Evolutionary conservation across 35 echinoderm and acorn worm genomes (phyloP).

Genomic region (Ophioderma brevispina): DNA sequence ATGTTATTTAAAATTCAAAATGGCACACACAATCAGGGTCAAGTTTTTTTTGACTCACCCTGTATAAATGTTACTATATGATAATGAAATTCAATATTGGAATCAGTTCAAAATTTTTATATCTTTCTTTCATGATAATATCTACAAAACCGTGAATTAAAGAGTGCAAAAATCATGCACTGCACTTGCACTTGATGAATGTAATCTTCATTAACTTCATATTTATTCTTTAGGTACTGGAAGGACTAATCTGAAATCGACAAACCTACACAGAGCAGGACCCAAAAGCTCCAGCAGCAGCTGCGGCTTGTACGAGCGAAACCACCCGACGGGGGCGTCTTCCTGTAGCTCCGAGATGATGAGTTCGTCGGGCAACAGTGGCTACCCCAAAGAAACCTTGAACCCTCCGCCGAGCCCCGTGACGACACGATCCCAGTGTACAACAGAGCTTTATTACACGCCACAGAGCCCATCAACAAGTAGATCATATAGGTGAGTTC

Average conservation of each 20-base stretch:
- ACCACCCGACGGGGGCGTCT: constrained; percentile 85
- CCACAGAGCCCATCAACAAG: constrained; percentile 61
- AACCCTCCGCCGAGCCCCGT: constrained; percentile 94
- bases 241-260: constrained; percentile 78
- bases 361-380: constrained; percentile 72
- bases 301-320: constrained; percentile 60
- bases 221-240: too few relatives aligned
- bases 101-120: too few relatives aligned
- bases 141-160: too few relatives aligned
- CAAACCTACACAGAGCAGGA: constrained; percentile 79
- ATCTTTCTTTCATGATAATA: too few relatives aligned
- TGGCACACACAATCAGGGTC: too few relatives aligned
- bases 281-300: constrained; percentile 51
- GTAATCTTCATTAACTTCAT: too few relatives aligned
- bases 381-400: constrained; percentile 93
- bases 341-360: constrained; percentile 82
- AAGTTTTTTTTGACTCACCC: too few relatives aligned
- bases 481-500: constrained; percentile 82
- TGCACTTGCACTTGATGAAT: too few relatives aligned
- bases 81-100: too few relatives aligned
- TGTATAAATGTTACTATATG: too few relatives aligned
- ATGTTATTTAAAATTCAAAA: too few relatives aligned
- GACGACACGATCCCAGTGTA: constrained; percentile 82
- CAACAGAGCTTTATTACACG: constrained; percentile 69
- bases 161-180: too few relatives aligned